Base-by-base conservation (phyloP, 2,113 vertebrate genomes). In the Dissostichus mawsoni region DNA sequence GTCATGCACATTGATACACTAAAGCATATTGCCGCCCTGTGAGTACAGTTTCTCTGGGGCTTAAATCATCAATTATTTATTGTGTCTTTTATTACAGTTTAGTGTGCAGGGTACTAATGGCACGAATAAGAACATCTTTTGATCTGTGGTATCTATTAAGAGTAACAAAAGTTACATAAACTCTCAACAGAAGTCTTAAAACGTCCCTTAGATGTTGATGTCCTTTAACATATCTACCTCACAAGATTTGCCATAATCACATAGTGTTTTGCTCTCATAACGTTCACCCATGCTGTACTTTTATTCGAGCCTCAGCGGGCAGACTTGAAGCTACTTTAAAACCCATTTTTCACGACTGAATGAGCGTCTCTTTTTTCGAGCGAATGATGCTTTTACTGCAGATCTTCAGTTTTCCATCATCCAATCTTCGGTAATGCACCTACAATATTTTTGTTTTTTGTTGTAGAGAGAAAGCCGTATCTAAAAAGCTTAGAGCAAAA, bases 21-120 rank as follows among this genome's bases (percentile, higher is more conserved):
- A 62, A 73, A 79, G 25, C 59, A 83, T 78, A 78, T 74, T 50
- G 65, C 23, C 13, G 47, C 3, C 47, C 13, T 41, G 65, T n/a
- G 56, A 76, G 59, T 52, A 53, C 57, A 75, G 12, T 70, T 83
- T 89, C 69, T 81, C 74, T 70, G 13, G 62, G 69, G 58, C 67
- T 64, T 76, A 80, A 53, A 20, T 50, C n/a, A 78, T 91, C 23
- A 89, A 86, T 91, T 83, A 90, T 87, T 90, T 47, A 91, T 76
- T 5, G 5, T 7, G 52, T 83, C 12, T 82, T 88, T 85, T 85
- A 20, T 89, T 79, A 80, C 9, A 25, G 66, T 85, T 88, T 78
- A 74, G 58, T 68, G 80, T 84, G 59, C 48, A 68, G 50, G 36
- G 25, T 12, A 18, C 65, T 11, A 53, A 1, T 75, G 56, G 75